Evolutionary conservation across 2,797 vertebrate genomes (phyloP).

Genomic region (Amblyraja radiata): DNA sequence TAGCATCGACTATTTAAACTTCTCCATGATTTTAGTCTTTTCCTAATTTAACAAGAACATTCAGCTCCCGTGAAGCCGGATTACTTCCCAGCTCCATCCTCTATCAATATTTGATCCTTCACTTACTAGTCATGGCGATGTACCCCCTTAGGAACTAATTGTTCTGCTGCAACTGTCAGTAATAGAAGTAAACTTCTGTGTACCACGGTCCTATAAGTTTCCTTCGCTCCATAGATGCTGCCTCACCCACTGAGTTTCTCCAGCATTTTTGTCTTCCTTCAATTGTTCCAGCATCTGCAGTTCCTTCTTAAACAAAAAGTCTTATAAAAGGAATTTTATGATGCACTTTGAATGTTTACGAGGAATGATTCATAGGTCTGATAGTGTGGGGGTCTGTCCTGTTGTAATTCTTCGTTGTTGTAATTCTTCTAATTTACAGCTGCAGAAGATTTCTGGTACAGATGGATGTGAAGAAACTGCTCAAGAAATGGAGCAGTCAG

Average conservation of each 20-base stretch:
- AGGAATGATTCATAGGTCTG: no score
- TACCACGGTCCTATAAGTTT: background rate
- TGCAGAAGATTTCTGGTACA: constrained; percentile 64
- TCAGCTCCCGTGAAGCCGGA: background rate
- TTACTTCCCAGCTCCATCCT: background rate
- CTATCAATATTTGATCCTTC: background rate
- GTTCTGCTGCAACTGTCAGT: background rate
- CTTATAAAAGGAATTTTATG: background rate
- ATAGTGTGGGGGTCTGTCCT: background rate
- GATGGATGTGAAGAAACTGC: constrained; percentile 45
- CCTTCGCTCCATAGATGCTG: no score
- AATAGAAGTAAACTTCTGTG: background rate
- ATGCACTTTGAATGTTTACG: background rate
- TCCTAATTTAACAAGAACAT: background rate
- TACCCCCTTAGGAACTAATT: background rate
- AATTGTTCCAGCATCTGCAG: no score
- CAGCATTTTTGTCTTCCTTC: no score
- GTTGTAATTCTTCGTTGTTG: background rate
- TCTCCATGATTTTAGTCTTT: background rate
- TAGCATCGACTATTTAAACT: no score
- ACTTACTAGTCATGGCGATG: background rate
- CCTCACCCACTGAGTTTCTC: no score
- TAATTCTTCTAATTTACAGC: constrained; percentile 47
- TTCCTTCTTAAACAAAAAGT: no score
- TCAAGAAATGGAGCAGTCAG: background rate